Evolutionary conservation across 1,140 invertebrate genomes (phyloP).

Genomic region (Liolophura sinensis): DNA sequence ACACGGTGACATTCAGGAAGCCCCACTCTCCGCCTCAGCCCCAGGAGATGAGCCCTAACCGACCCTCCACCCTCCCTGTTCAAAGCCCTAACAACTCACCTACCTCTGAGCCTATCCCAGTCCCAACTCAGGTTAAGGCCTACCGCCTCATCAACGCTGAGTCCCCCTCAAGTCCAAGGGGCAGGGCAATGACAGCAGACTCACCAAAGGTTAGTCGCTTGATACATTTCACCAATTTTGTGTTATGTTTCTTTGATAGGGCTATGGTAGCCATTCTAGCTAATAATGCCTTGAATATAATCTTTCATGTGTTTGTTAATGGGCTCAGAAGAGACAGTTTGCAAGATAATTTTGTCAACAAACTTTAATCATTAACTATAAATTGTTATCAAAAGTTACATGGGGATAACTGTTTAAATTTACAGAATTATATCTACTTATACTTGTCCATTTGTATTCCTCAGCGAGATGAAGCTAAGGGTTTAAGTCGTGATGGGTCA

Average conservation of each 20-base stretch:
- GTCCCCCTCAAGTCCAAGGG: conserved; percentile 29
- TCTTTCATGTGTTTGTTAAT: too few relatives aligned
- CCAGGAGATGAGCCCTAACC: conserved; percentile 23
- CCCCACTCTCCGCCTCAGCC: background rate
- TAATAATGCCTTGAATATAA: too few relatives aligned
- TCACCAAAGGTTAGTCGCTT: conserved; percentile 8
- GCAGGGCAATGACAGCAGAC: conserved; percentile 11
- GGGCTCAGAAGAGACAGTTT: too few relatives aligned
- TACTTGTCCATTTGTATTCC: too few relatives aligned
- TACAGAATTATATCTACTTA: too few relatives aligned
- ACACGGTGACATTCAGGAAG: conserved; percentile 9
- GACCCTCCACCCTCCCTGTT: conserved; percentile 42
- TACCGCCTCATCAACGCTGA: conserved; percentile 49
- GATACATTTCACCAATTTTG: too few relatives aligned
- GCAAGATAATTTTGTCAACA: too few relatives aligned
- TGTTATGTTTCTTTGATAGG: too few relatives aligned
- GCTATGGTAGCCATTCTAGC: too few relatives aligned
- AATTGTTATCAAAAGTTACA: too few relatives aligned
- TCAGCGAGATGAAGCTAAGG: background rate
- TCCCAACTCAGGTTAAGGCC: conserved; percentile 71
- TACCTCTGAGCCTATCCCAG: conserved; percentile 71
- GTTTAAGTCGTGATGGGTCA: conserved; percentile 6
- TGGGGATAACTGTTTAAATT: too few relatives aligned
- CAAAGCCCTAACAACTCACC: conserved; percentile 20
- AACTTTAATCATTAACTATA: too few relatives aligned